A percentile compares a stretch with the other conserved stretches of the same genome.
phyloP scores from a whole-genome alignment of 2,888 invertebrate species.

The Nematopogon swammerdamellus region DNA sequence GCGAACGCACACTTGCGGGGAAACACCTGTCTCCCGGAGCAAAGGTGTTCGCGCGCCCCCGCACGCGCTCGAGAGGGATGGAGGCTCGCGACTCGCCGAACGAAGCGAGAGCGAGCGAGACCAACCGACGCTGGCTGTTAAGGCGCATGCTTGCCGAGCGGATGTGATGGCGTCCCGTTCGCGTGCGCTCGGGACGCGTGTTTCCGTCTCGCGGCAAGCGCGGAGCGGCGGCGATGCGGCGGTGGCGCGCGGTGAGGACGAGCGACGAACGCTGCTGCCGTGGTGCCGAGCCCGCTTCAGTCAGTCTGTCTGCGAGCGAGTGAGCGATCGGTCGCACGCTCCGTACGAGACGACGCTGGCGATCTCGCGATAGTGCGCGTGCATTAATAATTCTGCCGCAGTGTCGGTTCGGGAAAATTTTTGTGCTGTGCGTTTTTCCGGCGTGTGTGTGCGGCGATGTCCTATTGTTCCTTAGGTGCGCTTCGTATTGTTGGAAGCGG shows the following conservation, averaged over 20 bases:
- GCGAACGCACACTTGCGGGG: slow-evolving; percentile 38
- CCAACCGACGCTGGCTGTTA: neutral
- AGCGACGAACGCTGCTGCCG: slow-evolving; percentile 50
- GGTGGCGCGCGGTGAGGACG: slow-evolving; percentile 46
- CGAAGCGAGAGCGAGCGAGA: neutral
- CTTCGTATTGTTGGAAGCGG: slow-evolving; percentile 24
- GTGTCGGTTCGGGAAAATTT: slow-evolving; percentile 49
- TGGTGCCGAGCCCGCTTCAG: slow-evolving; percentile 19
- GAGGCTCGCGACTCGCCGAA: slow-evolving; percentile 21
- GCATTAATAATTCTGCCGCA: slow-evolving; percentile 27
- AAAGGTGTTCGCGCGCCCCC: slow-evolving; percentile 45
- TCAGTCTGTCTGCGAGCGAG: slow-evolving; percentile 53
- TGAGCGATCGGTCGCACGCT: slow-evolving; percentile 44
- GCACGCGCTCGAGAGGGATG: slow-evolving; percentile 30
- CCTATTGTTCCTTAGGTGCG: slow-evolving; percentile 55
- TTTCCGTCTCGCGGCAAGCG: slow-evolving; percentile 26
- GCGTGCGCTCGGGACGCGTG: slow-evolving; percentile 3
- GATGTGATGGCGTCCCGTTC: neutral
- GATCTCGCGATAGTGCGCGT: neutral
- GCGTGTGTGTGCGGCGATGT: slow-evolving; percentile 55
- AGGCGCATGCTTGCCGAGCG: neutral
- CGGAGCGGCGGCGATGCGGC: slow-evolving; percentile 35
- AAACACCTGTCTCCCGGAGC: slow-evolving; percentile 54
- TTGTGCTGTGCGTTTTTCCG: slow-evolving; percentile 58
- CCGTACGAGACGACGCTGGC: slow-evolving; percentile 32